Conservation (phyloP, 2,888 invertebrate species). For the Orthosia gracilis region DNA sequence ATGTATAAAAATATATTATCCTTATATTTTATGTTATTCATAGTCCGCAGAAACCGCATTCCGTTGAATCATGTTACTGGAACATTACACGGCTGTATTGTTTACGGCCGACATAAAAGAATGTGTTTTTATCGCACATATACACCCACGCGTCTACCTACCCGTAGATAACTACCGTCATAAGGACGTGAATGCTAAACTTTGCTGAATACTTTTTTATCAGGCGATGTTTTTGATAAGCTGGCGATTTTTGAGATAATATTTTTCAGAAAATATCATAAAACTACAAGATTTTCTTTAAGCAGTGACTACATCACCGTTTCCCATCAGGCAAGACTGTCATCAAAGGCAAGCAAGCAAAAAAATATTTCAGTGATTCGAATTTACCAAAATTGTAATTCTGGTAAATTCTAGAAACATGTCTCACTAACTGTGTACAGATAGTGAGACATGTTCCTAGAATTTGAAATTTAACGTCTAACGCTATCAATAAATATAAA, state of each 20-base stretch:
- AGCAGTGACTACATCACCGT: no score
- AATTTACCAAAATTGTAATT: no score
- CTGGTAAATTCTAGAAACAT: no score
- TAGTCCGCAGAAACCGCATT: slow-evolving; percentile 34
- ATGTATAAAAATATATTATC: slow-evolving; percentile 9
- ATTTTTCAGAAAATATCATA: not conserved
- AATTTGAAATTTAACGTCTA: no score
- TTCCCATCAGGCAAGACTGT: no score
- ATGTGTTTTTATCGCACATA: slow-evolving; percentile 75
- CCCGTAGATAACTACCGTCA: slow-evolving; percentile 22
- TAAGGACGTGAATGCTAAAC: slow-evolving; percentile 39
- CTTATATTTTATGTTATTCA: slow-evolving; percentile 51
- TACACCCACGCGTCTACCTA: slow-evolving; percentile 16
- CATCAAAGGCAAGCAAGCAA: no score
- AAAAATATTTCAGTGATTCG: no score
- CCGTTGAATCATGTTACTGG: slow-evolving; percentile 64
- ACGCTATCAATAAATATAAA: no score
- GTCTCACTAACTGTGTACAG: no score
- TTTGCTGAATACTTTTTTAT: slow-evolving; percentile 38
- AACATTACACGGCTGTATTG: slow-evolving; percentile 80
- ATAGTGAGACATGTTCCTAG: no score
- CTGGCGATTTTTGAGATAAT: not conserved
- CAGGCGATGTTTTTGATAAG: slow-evolving; percentile 32
- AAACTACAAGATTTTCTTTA: no score
- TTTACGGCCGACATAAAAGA: slow-evolving; percentile 79